Base-by-base conservation (phyloP, 2,113 vertebrate genomes). In the Progne subis region DNA sequence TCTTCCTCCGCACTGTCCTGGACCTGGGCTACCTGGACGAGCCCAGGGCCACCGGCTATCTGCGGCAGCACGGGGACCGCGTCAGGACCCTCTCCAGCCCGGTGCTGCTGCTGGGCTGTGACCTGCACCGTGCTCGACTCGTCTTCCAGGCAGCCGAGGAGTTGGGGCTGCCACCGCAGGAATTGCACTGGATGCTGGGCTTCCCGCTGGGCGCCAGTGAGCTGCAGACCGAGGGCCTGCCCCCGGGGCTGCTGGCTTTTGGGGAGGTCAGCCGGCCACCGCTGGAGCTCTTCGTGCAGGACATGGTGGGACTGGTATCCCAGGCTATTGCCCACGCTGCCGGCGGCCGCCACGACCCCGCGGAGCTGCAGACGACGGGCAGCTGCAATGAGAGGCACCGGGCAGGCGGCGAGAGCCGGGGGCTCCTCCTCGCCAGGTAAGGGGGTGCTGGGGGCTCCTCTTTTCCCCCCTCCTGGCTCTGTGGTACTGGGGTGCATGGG, bases 121-220 rank as follows among this genome's bases (percentile, higher is more conserved):
- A 99, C 23, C 96, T 98, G 2, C 96, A 92, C 50, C 98, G 82
- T 0, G 97, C 98, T 11, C 97, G 94, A 7, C 97, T 97, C 3
- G 59, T 99, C 50, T 98, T 99, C 72, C 96, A 71, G 55, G 98
- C 80, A 0, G 98, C 97, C 0, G 98, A 98, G 37, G 97, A 97
- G 28, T 46, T 97, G 25, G 98, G 98, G 28, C 94, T 99, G 41
- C 89, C 92, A 3, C 93, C 83, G 1, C 98, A 98, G 1, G 98
- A 99, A 2, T 95, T 99, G 56, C 98, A 98, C 89, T 99, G 99
- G 99, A 88, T 99, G 90, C 97, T 99, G 98, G 99, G 99, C 88
- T 98, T 98, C 19, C 99, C 99, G 0, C 97, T 99, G 82, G 98
- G 98, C 0, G 92, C 98, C 0, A 95, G 98, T 2, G 98, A 98